Percentiles rank a stretch among this genome's conserved stretches.
phyloP scores from a whole-genome alignment of 1,140 invertebrate species.

The Cherax destructor region DNA sequence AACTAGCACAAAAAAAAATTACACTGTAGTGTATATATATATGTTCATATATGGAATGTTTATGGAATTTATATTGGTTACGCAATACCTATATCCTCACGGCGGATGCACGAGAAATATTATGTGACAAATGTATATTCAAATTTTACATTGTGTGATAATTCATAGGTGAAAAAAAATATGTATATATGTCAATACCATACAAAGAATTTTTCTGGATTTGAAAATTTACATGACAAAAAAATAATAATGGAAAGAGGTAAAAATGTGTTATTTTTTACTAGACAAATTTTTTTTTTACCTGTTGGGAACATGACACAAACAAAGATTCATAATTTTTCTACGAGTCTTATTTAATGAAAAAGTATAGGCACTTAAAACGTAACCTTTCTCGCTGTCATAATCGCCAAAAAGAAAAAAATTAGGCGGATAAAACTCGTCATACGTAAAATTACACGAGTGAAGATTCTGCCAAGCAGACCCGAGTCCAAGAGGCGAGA shows the following conservation, averaged over 20 bases:
- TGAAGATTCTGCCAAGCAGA: slow-evolving; percentile 21
- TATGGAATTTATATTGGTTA: background rate
- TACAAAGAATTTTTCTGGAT: background rate
- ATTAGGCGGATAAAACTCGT: slow-evolving; percentile 64
- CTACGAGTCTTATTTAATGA: slow-evolving; percentile 51
- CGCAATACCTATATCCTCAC: too few species aligned
- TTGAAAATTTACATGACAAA: background rate
- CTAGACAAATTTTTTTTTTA: background rate
- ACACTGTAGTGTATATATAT: background rate
- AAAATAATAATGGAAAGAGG: background rate
- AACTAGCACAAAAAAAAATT: too few species aligned
- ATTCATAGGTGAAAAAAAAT: too few species aligned
- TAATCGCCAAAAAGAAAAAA: slow-evolving; percentile 63
- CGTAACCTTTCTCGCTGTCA: slow-evolving; percentile 63
- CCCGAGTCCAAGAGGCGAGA: background rate
- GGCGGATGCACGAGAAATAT: too few species aligned
- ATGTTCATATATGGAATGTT: background rate
- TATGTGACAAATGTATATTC: too few species aligned
- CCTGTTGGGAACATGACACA: background rate
- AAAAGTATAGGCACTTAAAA: slow-evolving; percentile 62
- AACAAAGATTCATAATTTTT: slow-evolving; percentile 44
- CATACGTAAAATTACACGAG: slow-evolving; percentile 64
- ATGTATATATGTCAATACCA: background rate
- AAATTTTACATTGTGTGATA: too few species aligned
- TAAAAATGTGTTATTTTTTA: background rate